Evolutionary conservation across 1,140 invertebrate species (phyloP).

Genomic region (Choristoneura fumiferana): DNA sequence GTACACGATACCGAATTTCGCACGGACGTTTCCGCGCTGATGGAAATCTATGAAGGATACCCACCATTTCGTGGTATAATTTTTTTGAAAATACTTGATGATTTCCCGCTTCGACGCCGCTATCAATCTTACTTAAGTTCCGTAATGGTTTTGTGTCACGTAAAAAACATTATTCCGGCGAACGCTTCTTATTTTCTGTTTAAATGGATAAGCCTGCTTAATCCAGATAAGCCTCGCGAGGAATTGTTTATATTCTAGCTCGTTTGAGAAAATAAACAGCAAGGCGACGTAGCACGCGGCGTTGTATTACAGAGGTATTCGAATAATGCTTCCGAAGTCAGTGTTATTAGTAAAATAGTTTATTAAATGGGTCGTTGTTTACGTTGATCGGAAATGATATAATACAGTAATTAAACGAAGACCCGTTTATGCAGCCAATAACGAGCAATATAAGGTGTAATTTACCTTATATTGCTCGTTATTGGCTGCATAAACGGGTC

Average conservation of each 20-base stretch:
- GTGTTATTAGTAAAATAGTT: conserved; percentile 13
- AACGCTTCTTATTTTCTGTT: conserved; percentile 19
- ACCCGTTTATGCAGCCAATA: too few relatives aligned
- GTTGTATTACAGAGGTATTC: conserved; percentile 12
- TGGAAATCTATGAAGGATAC: conserved; percentile 71
- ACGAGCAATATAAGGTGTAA: too few relatives aligned
- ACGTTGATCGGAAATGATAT: too few relatives aligned
- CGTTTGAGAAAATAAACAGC: conserved; percentile 18
- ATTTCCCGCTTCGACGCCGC: conserved; percentile 38
- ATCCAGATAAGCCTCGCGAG: conserved; percentile 13
- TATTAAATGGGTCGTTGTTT: neutral
- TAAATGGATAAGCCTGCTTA: conserved; percentile 18
- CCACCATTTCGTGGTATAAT: conserved; percentile 43
- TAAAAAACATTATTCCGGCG: conserved; percentile 17
- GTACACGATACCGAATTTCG: conserved; percentile 58
- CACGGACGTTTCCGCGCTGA: conserved; percentile 60
- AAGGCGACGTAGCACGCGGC: conserved; percentile 10
- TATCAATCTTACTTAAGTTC: conserved; percentile 43
- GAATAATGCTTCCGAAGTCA: conserved; percentile 4
- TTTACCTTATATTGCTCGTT: too few relatives aligned
- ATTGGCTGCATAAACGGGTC: too few relatives aligned
- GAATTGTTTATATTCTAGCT: conserved; percentile 19
- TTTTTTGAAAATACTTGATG: conserved; percentile 38
- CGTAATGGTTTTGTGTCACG: conserved; percentile 25
- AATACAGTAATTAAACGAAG: too few relatives aligned